Evolutionary conservation across 2,113 vertebrate species (phyloP).

Genomic region (Ia io): DNA sequence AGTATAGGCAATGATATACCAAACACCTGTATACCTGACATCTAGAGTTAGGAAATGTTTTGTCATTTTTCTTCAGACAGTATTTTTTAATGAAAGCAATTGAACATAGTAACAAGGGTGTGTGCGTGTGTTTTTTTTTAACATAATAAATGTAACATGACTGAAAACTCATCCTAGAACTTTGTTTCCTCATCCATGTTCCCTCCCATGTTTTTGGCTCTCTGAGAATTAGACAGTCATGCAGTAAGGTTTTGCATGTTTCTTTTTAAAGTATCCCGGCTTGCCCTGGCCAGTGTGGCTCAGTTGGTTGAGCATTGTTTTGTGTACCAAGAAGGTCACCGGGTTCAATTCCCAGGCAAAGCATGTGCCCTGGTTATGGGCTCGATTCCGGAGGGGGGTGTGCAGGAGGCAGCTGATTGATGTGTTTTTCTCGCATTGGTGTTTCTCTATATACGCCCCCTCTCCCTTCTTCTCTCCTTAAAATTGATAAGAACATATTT

Average conservation of each 20-base stretch:
- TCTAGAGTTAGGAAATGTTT: background rate
- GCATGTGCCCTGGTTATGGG: too few species aligned
- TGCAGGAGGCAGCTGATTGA: too few species aligned
- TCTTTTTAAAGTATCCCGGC: background rate
- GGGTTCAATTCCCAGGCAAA: too few species aligned
- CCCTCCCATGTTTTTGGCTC: background rate
- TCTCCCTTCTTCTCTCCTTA: too few species aligned
- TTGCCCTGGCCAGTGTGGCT: too few species aligned
- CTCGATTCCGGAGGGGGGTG: too few species aligned
- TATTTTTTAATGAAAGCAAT: conserved; percentile 5
- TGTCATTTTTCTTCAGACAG: background rate
- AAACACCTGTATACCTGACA: background rate
- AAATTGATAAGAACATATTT: too few species aligned
- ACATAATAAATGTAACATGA: background rate
- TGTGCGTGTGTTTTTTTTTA: background rate
- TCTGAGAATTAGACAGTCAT: background rate
- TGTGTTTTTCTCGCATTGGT: too few species aligned
- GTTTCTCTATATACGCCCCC: too few species aligned
- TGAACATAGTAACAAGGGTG: background rate
- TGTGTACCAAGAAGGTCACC: too few species aligned
- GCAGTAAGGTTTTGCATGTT: background rate
- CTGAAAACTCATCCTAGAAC: background rate
- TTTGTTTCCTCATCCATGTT: background rate
- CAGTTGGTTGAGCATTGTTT: too few species aligned
- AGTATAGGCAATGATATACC: background rate